Evolutionary conservation across 2,113 vertebrate species (phyloP), one percentile per base, ranked within the genome.

Genomic region (Pterocles gutturalis): DNA sequence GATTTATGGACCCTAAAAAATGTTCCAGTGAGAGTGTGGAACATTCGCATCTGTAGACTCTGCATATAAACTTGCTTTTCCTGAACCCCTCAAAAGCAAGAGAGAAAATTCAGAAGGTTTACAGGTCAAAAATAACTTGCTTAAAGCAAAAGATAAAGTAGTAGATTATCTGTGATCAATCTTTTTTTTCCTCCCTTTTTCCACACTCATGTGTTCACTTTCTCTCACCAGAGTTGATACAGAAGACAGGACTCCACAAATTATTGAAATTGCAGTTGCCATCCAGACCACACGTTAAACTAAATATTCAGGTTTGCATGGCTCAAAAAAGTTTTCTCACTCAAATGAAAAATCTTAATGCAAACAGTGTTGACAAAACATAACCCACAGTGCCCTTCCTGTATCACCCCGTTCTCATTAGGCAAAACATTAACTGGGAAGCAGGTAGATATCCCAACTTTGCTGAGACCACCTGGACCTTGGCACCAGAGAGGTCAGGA

Each of bases 1-100:
- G 93, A 91, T 92, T 96, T 89, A 89, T 24, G 22, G 83, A 66
- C 72, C 83, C 76, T 96, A 83, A 78, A 90, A 88, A 15, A 36
- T 0, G 6, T 62, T 91, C 76, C 26, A 7, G 25, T 29, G 45
- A 46, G 79, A 46, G 26, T 3, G 3, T 5, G 10, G 55, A 94
- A 81, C 54, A 12, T 36, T 66, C 62, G 8, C 22, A 1, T 24
- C 67, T 83, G 54, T 29, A 36, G 54, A 65, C 34, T 54, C 65
- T 26, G 34, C 33, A 48, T 5, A 51, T 15, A 57, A 89, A 58
- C 3, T 67, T 67, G 48, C 6, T 90, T 92, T 48, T 53, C 29
- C 65, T 83, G 60, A 79, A 13, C 17, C 18, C 33, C 17, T 75
- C 29, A 26, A 11, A 85, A 64, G 73, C 46, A 64, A 45, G 4